These are phyloP conservation scores for Pocillopora meandrina DNA, from an alignment of 92 coral and sea anemone species.

Conservation along the genomic window DNA sequence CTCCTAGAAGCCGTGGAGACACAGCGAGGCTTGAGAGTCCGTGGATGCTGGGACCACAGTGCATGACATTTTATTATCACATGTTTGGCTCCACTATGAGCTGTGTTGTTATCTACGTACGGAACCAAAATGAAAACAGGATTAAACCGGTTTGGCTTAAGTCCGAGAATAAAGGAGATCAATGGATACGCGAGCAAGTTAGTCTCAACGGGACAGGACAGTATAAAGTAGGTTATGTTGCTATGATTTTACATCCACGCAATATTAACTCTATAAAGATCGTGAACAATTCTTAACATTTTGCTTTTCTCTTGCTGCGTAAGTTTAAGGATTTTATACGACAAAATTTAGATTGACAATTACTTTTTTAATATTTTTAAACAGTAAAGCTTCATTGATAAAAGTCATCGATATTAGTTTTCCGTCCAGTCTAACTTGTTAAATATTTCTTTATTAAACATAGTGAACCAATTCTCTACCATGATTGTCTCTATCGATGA, in stretches of 20 bases:
- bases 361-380: no score
- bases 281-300: not conserved
- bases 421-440: no score
- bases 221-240: conserved; percentile 31
- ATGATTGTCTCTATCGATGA: no score
- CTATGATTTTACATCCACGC: not conserved
- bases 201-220: conserved; percentile 38
- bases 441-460: no score
- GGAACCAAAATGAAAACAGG: not conserved
- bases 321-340: no score
- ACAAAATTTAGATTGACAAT: no score
- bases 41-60: conserved; percentile 55
- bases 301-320: not conserved
- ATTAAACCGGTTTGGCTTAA: conserved; percentile 48
- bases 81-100: conserved; percentile 61
- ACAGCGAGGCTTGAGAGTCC: conserved; percentile 48
- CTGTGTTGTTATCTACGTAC: conserved; percentile 32
- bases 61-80: conserved; percentile 64
- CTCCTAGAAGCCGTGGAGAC: conserved; percentile 39
- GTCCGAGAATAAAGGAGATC: conserved; percentile 43
- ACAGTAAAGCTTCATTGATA: no score
- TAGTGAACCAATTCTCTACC: no score
- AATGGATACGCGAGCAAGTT: conserved; percentile 39
- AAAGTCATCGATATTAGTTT: no score
- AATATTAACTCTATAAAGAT: not conserved